Conservation (phyloP, 2,113 vertebrate species). For the Parus major region DNA sequence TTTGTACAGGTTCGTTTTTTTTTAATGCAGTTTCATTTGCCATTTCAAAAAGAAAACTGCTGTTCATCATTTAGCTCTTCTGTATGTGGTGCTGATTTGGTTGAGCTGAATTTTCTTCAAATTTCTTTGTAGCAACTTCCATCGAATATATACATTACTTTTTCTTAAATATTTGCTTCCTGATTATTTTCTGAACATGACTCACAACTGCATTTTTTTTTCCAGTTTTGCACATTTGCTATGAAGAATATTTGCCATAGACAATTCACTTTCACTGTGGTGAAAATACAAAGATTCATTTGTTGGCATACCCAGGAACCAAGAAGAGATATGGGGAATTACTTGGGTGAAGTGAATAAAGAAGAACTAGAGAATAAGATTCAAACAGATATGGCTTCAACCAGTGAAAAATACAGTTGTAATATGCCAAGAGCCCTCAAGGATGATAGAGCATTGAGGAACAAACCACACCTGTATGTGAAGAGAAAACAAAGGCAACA, state of each 20-base stretch:
- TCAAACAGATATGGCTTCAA: background rate
- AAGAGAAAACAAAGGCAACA: background rate
- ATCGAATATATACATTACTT: background rate
- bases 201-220: background rate
- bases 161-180: background rate
- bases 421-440: background rate
- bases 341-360: background rate
- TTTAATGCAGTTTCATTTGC: background rate
- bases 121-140: background rate
- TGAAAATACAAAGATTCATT: background rate
- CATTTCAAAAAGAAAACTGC: background rate
- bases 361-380: background rate
- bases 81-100: background rate
- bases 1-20: background rate
- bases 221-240: background rate
- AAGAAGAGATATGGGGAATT: background rate
- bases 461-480: background rate
- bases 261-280: background rate
- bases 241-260: background rate
- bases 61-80: background rate
- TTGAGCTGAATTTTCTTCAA: background rate
- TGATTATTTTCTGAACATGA: background rate
- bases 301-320: background rate
- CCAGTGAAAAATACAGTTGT: background rate
- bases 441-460: background rate